phyloP scores from a whole-genome alignment of 2,113 vertebrate species.

The Mastomys coucha region DNA sequence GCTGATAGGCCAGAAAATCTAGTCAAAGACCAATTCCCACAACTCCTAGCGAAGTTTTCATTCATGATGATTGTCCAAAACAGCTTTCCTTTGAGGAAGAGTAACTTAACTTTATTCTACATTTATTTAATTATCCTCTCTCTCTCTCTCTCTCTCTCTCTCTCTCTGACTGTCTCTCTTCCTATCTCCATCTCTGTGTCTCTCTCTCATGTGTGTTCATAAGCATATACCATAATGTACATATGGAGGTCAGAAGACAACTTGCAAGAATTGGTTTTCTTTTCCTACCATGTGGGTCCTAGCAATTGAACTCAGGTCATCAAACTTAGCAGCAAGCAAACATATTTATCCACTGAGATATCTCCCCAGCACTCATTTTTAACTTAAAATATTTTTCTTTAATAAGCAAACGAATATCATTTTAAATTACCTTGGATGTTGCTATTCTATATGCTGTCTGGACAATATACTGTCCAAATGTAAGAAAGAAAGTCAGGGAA shows the following conservation, averaged over 20 bases:
- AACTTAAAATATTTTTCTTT: conserved; percentile 70
- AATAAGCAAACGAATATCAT: conserved; percentile 84
- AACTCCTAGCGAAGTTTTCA: background rate
- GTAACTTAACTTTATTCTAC: background rate
- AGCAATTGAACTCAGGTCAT: background rate
- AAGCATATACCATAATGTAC: background rate
- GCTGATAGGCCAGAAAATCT: background rate
- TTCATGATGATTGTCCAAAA: background rate
- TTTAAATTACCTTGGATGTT: conserved; percentile 84
- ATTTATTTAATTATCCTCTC: no score
- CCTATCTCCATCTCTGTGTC: no score
- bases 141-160: background rate
- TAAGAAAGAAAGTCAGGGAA: conserved; percentile 80
- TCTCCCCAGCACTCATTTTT: background rate
- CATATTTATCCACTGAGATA: background rate
- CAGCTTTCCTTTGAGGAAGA: background rate
- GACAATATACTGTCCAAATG: conserved; percentile 85
- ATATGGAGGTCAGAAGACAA: background rate
- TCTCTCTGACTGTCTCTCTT: no score
- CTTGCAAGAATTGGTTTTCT: background rate
- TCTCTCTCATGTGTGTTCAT: background rate
- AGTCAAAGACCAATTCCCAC: background rate
- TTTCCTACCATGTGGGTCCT: background rate
- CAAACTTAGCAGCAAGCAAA: background rate
- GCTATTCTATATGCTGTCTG: conserved; percentile 84